Base-by-base conservation (phyloP, 37 sponge, comb jelly and placozoan genomes). In the Aplysina aerophoba region DNA sequence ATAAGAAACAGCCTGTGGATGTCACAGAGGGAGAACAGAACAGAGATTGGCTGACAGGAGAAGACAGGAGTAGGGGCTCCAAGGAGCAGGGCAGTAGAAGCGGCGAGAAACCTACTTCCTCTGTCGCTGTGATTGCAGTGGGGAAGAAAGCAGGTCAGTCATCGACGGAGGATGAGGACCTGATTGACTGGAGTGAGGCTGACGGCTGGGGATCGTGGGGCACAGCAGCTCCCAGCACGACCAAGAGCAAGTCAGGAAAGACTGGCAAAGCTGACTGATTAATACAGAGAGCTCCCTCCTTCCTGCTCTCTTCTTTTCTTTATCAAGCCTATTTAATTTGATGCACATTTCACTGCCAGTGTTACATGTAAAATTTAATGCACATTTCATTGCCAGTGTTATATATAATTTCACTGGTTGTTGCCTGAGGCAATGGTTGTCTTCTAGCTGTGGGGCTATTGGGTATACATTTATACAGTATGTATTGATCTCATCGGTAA, bases 161-260 rank as follows among this genome's bases (percentile, higher is more conserved):
- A 44, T 8, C 8, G 50, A 44, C 8, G 50, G 50, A 44, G 6
- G 50, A 44, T 44, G 50, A 44, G 19, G 78, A 75, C 14, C 50
- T 75, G 50, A 75, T 75, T 53, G 78, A 75, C 25, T 75, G 78
- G 78, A 44, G 8, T 44, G 73, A 33, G 5, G 78, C 54, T 16
- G 78, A 75, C 20, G 78, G 11, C 2, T 40, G 78, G 44, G 44
- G 53, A 25, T 75, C 78, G 2, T 75, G 78, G 78, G 53, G 78
- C 24, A 2, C 50, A 44, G 6, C 50, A 8, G 50, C 50, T 11
- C 50, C 50, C 3, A 44, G 6, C 50, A 44, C 50, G 8, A n/a
- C 17, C 34, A 35, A 69, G 35, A 69, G 66, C 66, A 65, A 69
- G 34, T 28, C 71, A 17, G 33, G 31, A n/a, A 69, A 69, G 33